A percentile compares a stretch with the other conserved stretches of the same genome.
These are phyloP conservation scores for cat (Felis catus) DNA, from an alignment of 2,113 vertebrate genomes.

Conservation along the genomic window DNA sequence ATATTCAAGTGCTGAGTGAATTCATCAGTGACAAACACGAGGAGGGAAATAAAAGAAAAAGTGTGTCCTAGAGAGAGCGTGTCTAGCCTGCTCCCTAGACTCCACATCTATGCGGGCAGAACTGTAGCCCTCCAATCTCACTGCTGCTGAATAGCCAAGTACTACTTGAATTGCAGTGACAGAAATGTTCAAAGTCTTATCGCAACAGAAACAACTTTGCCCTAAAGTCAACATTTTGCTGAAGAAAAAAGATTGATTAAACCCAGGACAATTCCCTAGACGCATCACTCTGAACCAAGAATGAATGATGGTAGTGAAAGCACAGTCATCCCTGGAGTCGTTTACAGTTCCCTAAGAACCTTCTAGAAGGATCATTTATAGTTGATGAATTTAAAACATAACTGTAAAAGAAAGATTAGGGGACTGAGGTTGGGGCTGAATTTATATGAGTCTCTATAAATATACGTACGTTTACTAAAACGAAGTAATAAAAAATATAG, in stretches of 20 bases:
- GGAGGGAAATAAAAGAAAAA: neutral
- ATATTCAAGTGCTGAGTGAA: constrained; percentile 15
- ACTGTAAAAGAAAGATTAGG: neutral
- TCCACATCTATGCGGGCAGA: neutral
- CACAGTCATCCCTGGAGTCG: neutral
- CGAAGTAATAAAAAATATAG: neutral
- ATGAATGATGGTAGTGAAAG: neutral
- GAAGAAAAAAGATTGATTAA: constrained; percentile 29
- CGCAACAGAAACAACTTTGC: neutral
- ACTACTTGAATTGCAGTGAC: neutral
- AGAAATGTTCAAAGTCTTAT: constrained; percentile 40
- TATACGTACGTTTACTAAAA: neutral
- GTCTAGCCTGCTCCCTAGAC: neutral
- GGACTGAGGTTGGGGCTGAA: neutral
- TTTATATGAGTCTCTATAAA: neutral
- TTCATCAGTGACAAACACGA: neutral
- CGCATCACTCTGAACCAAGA: neutral
- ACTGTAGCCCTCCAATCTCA: neutral
- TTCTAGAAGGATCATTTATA: constrained; percentile 19
- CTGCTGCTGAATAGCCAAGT: neutral
- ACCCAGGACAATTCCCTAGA: neutral
- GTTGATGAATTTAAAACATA: constrained; percentile 14
- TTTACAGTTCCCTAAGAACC: neutral
- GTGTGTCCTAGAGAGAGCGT: neutral
- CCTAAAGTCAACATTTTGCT: constrained; percentile 38